Percentiles rank a stretch among this genome's conserved stretches.
Conservation (phyloP, 2,888 invertebrate species). For the Shargacucullia verbasci region DNA sequence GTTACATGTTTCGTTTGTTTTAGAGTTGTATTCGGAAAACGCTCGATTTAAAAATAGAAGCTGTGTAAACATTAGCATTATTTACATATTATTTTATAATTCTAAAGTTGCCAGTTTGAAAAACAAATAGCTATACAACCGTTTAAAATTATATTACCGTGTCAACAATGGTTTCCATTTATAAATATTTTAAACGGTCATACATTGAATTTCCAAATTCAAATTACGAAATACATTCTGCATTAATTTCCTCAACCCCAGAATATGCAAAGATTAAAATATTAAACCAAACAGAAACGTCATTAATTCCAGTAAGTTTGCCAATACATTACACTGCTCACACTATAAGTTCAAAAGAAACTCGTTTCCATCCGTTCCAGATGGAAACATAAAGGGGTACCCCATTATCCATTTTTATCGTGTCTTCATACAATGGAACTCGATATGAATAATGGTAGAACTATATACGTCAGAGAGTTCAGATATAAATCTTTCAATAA, state of each 20-base stretch:
- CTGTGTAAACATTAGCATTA: too few species aligned
- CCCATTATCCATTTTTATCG: conserved; percentile 71
- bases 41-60: neutral
- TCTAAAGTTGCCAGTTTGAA: too few species aligned
- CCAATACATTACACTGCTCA: conserved; percentile 21
- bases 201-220: too few species aligned
- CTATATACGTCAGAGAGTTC: conserved; percentile 74
- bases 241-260: neutral
- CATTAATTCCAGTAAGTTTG: conserved; percentile 25
- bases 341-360: conserved; percentile 55
- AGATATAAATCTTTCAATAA: conserved; percentile 87
- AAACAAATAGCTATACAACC: too few species aligned
- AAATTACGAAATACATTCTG: too few species aligned
- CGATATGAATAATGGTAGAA: conserved; percentile 81
- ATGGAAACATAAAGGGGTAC: conserved; percentile 58
- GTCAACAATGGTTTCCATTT: too few species aligned
- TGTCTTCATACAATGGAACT: conserved; percentile 73
- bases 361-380: conserved; percentile 50
- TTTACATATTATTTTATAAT: too few species aligned
- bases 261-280: conserved; percentile 17
- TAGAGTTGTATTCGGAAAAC: too few species aligned
- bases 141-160: too few species aligned
- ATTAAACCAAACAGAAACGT: conserved; percentile 22
- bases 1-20: neutral
- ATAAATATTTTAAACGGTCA: too few species aligned